phyloP scores from a whole-genome alignment of 1,140 invertebrate species.

The Drosophila nannoptera region DNA sequence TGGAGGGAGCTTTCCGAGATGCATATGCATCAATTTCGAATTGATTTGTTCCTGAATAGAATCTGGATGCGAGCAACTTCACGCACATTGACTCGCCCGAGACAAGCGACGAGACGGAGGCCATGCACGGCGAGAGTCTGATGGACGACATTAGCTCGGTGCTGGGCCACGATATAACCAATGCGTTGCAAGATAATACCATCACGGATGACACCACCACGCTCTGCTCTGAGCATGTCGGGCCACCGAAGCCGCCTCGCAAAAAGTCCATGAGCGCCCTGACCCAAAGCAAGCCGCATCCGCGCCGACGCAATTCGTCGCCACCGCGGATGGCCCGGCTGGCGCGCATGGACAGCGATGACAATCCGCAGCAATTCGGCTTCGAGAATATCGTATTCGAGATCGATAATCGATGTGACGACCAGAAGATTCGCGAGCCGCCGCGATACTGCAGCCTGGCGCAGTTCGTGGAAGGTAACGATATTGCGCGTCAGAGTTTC shows the following conservation, averaged over 20 bases:
- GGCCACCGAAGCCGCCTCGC: conserved; percentile 59
- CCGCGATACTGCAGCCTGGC: conserved; percentile 86
- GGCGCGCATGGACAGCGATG: conserved; percentile 78
- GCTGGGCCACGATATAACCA: conserved; percentile 84
- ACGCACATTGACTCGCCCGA: conserved; percentile 90
- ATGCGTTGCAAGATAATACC: conserved; percentile 83
- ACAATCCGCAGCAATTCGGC: conserved; percentile 82
- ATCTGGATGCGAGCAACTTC: conserved; percentile 81
- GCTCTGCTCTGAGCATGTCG: conserved; percentile 81
- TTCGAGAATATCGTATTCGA: conserved; percentile 85
- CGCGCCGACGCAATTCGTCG: conserved; percentile 79
- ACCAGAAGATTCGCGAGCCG: conserved; percentile 80
- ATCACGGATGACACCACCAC: conserved; percentile 84
- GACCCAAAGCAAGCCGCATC: conserved; percentile 56
- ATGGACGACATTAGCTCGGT: conserved; percentile 88
- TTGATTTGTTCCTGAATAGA: conserved; percentile 32
- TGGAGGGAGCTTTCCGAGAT: neutral
- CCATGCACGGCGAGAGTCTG: conserved; percentile 86
- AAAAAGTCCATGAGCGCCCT: conserved; percentile 65
- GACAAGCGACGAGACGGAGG: conserved; percentile 86
- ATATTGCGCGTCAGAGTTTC: conserved; percentile 88
- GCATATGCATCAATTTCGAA: neutral
- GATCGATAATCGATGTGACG: conserved; percentile 80
- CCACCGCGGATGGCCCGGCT: conserved; percentile 52
- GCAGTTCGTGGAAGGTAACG: conserved; percentile 88